Evolutionary conservation across 1,140 invertebrate species (phyloP).

Genomic region (Drosophila ironensis): DNA sequence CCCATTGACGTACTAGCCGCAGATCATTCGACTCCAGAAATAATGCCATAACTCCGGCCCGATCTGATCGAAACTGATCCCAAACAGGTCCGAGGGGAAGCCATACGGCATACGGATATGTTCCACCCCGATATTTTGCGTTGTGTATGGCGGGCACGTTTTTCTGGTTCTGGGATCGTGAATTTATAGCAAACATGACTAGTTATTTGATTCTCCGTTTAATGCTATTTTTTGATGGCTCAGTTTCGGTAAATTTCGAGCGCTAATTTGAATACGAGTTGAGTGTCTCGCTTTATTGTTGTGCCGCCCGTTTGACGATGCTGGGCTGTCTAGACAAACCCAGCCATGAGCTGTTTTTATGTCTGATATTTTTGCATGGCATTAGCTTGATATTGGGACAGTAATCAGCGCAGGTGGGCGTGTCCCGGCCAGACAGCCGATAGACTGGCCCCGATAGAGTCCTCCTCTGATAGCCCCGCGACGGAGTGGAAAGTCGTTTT

Average conservation of each 20-base stretch:
- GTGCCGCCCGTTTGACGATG: slow-evolving; percentile 27
- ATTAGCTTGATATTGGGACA: slow-evolving; percentile 50
- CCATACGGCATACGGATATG: slow-evolving; percentile 26
- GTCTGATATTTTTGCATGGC: slow-evolving; percentile 35
- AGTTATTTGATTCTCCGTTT: slow-evolving; percentile 20
- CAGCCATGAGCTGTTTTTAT: slow-evolving; percentile 13
- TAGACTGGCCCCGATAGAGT: slow-evolving; percentile 43
- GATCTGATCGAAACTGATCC: neutral
- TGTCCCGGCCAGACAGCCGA: slow-evolving; percentile 40
- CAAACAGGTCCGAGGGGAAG: too few relatives aligned
- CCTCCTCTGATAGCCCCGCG: slow-evolving; percentile 21
- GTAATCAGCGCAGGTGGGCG: slow-evolving; percentile 47
- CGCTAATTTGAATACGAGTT: slow-evolving; percentile 53
- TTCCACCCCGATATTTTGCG: neutral
- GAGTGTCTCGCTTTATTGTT: slow-evolving; percentile 39
- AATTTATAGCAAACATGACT: slow-evolving; percentile 44
- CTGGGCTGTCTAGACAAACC: slow-evolving; percentile 42
- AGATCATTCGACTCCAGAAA: neutral
- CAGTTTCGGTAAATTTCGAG: slow-evolving; percentile 34
- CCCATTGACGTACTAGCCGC: slow-evolving; percentile 43
- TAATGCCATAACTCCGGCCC: neutral
- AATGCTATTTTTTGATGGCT: slow-evolving; percentile 10
- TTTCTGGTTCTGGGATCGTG: slow-evolving; percentile 51
- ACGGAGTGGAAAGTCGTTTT: slow-evolving; percentile 22
- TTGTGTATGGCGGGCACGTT: slow-evolving; percentile 52